These are phyloP conservation scores for Bombus fervidus DNA, from an alignment of 1,140 invertebrate genomes.

Conservation along the genomic window DNA sequence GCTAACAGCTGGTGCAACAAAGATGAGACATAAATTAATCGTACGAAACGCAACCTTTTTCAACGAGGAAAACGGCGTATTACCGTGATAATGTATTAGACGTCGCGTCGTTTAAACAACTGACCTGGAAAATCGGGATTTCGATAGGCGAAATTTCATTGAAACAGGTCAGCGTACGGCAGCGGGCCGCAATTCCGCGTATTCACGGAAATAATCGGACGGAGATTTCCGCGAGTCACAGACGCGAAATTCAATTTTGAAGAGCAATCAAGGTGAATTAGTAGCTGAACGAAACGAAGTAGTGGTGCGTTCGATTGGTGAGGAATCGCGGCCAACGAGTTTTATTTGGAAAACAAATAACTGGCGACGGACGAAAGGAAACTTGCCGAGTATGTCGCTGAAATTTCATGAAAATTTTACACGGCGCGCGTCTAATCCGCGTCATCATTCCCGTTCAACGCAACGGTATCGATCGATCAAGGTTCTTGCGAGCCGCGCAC, in stretches of 20 bases:
- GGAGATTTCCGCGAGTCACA: slow-evolving; percentile 19
- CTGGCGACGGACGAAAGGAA: neutral
- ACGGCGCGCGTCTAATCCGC: neutral
- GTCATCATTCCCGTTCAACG: neutral
- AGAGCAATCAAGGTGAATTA: slow-evolving; percentile 36
- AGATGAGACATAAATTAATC: neutral
- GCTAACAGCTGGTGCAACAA: neutral
- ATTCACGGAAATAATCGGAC: slow-evolving; percentile 13
- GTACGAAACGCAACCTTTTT: neutral
- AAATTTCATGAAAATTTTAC: slow-evolving; percentile 34
- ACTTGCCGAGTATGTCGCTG: neutral
- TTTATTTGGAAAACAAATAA: slow-evolving; percentile 36
- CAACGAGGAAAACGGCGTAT: neutral
- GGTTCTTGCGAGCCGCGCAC: neutral
- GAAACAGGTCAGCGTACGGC: neutral
- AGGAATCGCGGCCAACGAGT: neutral
- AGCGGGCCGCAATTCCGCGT: neutral
- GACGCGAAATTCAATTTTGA: slow-evolving; percentile 30
- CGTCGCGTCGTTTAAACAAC: neutral
- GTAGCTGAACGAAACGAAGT: slow-evolving; percentile 7
- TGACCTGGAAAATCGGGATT: neutral
- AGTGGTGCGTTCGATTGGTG: too few relatives aligned
- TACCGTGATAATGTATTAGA: neutral
- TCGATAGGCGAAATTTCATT: neutral
- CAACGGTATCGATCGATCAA: slow-evolving; percentile 11